These are phyloP conservation scores for Myotis yumanensis DNA, from an alignment of 2,113 vertebrate genomes.

Conservation along the genomic window DNA sequence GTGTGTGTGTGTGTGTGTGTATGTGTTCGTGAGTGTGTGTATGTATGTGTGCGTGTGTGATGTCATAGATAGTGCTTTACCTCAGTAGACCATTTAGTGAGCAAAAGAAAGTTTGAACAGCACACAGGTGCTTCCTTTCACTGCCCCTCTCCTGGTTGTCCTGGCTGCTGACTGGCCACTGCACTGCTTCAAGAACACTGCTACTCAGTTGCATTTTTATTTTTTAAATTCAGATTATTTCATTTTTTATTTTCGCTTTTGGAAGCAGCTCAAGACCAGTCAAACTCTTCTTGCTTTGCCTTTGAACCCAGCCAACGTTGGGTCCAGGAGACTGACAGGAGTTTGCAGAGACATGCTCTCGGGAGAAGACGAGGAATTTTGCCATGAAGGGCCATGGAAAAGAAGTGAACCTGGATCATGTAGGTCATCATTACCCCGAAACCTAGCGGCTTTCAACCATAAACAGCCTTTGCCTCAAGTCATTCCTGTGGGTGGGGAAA, in stretches of 20 bases:
- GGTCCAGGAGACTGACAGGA: neutral
- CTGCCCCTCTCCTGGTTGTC: too few relatives aligned
- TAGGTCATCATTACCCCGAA: neutral
- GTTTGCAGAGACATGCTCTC: neutral
- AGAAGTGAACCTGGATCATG: neutral
- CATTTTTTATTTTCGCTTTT: neutral
- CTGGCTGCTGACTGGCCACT: neutral
- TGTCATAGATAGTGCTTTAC: neutral
- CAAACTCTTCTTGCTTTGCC: neutral
- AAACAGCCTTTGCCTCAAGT: neutral
- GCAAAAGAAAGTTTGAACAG: neutral
- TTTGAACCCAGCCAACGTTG: neutral
- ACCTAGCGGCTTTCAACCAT: neutral
- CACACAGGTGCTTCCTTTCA: neutral
- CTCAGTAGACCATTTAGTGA: neutral
- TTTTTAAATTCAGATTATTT: neutral
- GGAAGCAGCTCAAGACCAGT: neutral
- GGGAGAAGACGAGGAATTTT: neutral
- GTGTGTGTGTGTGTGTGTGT: neutral
- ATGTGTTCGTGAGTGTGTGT: too few relatives aligned
- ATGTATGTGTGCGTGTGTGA: too few relatives aligned
- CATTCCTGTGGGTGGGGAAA: rapidly evolving
- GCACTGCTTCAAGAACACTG: neutral
- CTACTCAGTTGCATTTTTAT: neutral
- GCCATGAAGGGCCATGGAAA: neutral